Base-by-base conservation (phyloP, 2,113 vertebrate species). In the Heliornis fulica region DNA sequence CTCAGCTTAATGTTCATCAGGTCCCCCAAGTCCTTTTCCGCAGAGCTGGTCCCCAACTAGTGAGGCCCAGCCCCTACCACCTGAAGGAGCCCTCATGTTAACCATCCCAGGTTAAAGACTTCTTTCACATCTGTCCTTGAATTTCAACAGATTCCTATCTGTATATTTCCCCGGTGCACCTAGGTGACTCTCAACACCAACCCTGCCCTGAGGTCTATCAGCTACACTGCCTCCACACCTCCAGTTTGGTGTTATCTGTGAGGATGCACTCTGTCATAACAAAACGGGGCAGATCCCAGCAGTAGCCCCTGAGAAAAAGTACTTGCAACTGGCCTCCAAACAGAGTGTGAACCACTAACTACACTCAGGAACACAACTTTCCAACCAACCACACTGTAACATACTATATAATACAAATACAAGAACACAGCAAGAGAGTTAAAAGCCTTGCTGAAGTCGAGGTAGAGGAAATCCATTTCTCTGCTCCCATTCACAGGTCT, bases 121-220 rank as follows among this genome's bases (percentile, higher is more conserved):
- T n/a, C n/a, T n/a, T n/a, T 60, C 0, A 0, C 13, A 9, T 38
- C 28, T 57, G 13, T 32, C 32, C 38, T 36, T 21, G 22, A 51
- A 77, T 40, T 65, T 77, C n/a, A 77, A 26, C 32, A 63, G 19
- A 40, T 45, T 64, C 28, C 16, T 22, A 4, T 45, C 23, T 28
- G 19, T 34, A 36, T 48, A 41, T 53, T 65, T 48, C 13, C 70
- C 28, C 43, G 77, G 77, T 29, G 43, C 21, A 21, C 29, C 28
- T 38, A 22, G 10, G 32, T 26, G 36, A 9, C 50, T 45, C 57
- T 48, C 19, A 76, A 57, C 26, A 16, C 20, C 17, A 78, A 15
- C 36, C 7, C n/a, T 43, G 10, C 14, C n/a, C 25, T 26, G 23
- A 64, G 64, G 9, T 43, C 54, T 36, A 8, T 43, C 23, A 70